A percentile compares a stretch with the other conserved stretches of the same genome.
These are phyloP conservation scores for Epistrophe eligans DNA, from an alignment of 2,888 invertebrate genomes.

Conservation along the genomic window DNA sequence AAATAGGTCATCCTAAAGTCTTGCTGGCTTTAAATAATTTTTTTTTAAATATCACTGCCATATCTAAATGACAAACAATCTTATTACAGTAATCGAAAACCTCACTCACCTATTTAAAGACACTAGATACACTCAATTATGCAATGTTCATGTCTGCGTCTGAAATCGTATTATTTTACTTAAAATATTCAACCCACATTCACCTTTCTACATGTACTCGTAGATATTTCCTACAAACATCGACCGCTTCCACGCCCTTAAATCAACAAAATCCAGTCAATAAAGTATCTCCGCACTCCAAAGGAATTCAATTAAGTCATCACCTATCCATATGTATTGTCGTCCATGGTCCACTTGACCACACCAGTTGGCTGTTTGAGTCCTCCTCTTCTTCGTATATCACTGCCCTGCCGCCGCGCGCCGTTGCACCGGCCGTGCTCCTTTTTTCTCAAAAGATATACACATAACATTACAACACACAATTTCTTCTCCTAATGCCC, in stretches of 20 bases:
- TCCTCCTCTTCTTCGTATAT: slow-evolving; percentile 2
- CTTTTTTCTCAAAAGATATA: background rate
- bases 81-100: background rate
- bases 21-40: no score
- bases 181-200: slow-evolving; percentile 47
- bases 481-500: slow-evolving; percentile 72
- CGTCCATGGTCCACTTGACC: slow-evolving; percentile 57
- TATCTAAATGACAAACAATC: background rate
- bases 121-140: slow-evolving; percentile 29
- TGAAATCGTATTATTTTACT: slow-evolving; percentile 8
- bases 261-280: slow-evolving; percentile 68
- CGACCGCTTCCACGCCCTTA: slow-evolving; percentile 67
- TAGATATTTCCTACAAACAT: slow-evolving; percentile 37
- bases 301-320: slow-evolving; percentile 75
- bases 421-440: background rate
- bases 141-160: slow-evolving; percentile 24
- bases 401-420: background rate
- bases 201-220: background rate
- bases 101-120: background rate
- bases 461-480: slow-evolving; percentile 33
- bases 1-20: no score
- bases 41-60: no score
- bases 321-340: slow-evolving; percentile 56
- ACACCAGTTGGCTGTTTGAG: slow-evolving; percentile 20
- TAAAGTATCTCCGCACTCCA: slow-evolving; percentile 50